phyloP scores from a whole-genome alignment of 2,113 vertebrate genomes.

The Trinectes maculatus region DNA sequence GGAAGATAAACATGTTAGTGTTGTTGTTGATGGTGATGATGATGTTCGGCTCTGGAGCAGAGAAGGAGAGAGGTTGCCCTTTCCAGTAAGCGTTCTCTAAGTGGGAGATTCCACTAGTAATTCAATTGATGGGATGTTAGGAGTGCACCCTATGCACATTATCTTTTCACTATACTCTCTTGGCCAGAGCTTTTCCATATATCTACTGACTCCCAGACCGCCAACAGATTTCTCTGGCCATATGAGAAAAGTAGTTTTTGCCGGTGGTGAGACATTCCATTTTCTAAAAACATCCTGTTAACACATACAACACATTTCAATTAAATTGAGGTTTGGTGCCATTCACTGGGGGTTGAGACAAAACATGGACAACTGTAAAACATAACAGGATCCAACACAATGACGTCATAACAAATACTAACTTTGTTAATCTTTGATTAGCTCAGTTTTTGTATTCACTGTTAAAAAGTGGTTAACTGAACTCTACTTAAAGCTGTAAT shows the following conservation, averaged over 20 bases:
- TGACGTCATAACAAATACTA: not conserved
- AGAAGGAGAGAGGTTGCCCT: constrained; percentile 41
- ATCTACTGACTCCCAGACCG: constrained; percentile 50
- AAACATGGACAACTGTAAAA: constrained; percentile 11
- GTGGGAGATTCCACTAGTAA: constrained; percentile 69
- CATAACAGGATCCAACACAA: constrained; percentile 2
- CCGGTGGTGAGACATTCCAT: constrained; percentile 43
- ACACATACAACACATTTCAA: constrained; percentile 11
- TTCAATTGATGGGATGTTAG: constrained; percentile 65
- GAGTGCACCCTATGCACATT: constrained; percentile 62
- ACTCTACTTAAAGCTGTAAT: constrained; percentile 1
- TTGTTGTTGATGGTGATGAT: constrained; percentile 32
- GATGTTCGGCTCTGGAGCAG: constrained; percentile 29
- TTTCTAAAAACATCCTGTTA: constrained; percentile 47
- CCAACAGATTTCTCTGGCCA: constrained; percentile 24
- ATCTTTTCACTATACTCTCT: constrained; percentile 43
- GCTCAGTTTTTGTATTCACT: constrained; percentile 8
- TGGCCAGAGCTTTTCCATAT: constrained; percentile 41
- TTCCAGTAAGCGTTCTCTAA: constrained; percentile 72
- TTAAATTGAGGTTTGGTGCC: constrained; percentile 5
- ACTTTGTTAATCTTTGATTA: constrained; percentile 1
- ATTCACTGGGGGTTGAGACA: not conserved
- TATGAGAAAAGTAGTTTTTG: constrained; percentile 10
- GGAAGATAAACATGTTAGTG: constrained; percentile 43
- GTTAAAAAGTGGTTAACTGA: constrained; percentile 2